Percentiles rank a stretch among this genome's conserved stretches.
These are phyloP conservation scores for Polylopha cassiicola DNA, from an alignment of 2,888 invertebrate species.

Conservation along the genomic window DNA sequence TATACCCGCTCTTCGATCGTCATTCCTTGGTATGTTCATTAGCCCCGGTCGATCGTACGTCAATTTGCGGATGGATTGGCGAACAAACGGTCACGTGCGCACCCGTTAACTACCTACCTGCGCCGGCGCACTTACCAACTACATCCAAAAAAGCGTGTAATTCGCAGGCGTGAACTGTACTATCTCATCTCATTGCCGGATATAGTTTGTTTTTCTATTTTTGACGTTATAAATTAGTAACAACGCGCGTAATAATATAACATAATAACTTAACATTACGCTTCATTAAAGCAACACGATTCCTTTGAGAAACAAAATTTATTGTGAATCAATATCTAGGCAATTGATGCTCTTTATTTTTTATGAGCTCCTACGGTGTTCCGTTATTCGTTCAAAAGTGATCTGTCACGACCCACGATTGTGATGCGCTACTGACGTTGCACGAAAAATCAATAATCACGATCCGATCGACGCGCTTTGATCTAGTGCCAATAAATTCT, in stretches of 20 bases:
- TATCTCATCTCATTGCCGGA: conserved; percentile 24
- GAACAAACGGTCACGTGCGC: conserved; percentile 50
- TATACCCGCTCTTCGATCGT: conserved; percentile 27
- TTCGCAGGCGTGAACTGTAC: conserved; percentile 28
- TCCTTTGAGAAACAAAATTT: conserved; percentile 3
- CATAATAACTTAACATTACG: no score
- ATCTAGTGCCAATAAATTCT: conserved; percentile 20
- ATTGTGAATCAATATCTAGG: conserved; percentile 15
- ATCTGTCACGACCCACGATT: conserved; percentile 48
- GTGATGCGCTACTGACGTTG: conserved; percentile 34
- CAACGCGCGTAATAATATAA: no score
- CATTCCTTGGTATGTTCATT: conserved; percentile 22
- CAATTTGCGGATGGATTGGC: conserved; percentile 47
- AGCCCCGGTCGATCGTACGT: conserved; percentile 27
- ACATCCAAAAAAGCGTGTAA: conserved; percentile 27
- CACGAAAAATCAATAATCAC: conserved; percentile 45
- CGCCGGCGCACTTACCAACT: conserved; percentile 28
- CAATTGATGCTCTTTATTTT: conserved; percentile 22
- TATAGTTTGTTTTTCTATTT: conserved; percentile 33
- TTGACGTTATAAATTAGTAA: conserved; percentile 28
- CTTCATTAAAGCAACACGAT: conserved; percentile 5
- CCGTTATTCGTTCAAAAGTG: conserved; percentile 41
- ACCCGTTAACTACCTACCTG: conserved; percentile 30
- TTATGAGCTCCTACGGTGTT: conserved; percentile 22
- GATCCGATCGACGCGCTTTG: conserved; percentile 30